Evolutionary conservation across 2,797 vertebrate species (phyloP).

Genomic region (Pseudochromis fuscus): DNA sequence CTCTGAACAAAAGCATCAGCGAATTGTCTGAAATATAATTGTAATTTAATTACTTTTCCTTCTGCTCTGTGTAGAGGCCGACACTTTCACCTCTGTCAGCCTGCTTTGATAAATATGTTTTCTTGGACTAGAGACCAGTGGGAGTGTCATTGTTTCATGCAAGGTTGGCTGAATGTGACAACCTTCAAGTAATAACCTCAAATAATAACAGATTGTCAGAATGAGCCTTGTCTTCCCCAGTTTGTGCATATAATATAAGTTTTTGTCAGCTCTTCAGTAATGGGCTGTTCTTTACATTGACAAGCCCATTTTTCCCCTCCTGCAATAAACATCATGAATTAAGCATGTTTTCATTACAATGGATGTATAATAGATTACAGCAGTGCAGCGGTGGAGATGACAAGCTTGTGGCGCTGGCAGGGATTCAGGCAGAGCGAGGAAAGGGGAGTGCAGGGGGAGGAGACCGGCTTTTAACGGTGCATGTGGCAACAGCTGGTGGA

Average conservation of each 20-base stretch:
- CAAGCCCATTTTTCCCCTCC: constrained; percentile 37
- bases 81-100: constrained; percentile 34
- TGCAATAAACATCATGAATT: constrained; percentile 73
- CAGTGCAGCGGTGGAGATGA: constrained; percentile 26
- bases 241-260: neutral
- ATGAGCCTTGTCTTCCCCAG: constrained; percentile 3
- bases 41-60: constrained; percentile 56
- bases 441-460: constrained; percentile 53
- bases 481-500: constrained; percentile 74
- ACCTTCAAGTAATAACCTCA: constrained; percentile 30
- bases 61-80: constrained; percentile 15
- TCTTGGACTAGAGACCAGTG: constrained; percentile 29
- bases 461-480: constrained; percentile 61
- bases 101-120: constrained; percentile 47
- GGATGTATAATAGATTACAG: constrained; percentile 69
- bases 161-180: constrained; percentile 46
- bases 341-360: constrained; percentile 70
- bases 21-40: constrained; percentile 48
- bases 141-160: constrained; percentile 16
- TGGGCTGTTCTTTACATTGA: constrained; percentile 35
- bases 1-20: constrained; percentile 21
- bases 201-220: constrained; percentile 29
- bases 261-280: constrained; percentile 25
- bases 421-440: constrained; percentile 25
- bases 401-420: constrained; percentile 32